Percentiles rank a stretch among this genome's conserved stretches.
These are phyloP conservation scores for Oophaga pumilio DNA, from an alignment of 2,113 vertebrate genomes.

Conservation along the genomic window DNA sequence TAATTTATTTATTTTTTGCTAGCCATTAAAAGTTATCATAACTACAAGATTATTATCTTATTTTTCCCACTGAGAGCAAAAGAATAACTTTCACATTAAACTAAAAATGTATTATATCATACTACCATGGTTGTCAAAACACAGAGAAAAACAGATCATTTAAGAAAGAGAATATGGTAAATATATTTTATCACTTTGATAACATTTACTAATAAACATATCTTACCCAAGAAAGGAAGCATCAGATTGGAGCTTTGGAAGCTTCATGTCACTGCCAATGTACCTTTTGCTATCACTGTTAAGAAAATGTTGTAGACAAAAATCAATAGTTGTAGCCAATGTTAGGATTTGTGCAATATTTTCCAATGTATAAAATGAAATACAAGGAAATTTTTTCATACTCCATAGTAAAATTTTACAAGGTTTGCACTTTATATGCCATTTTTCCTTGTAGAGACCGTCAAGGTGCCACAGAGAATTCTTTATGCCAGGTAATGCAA, in stretches of 20 bases:
- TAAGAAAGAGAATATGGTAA: neutral
- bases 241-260: neutral
- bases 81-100: no score
- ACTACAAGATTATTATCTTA: no score
- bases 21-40: no score
- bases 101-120: neutral
- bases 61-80: no score
- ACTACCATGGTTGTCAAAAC: neutral
- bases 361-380: no score
- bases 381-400: no score
- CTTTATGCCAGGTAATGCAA: no score
- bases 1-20: no score
- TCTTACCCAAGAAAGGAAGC: conserved; percentile 21
- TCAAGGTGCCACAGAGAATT: no score
- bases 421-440: no score
- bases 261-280: conserved; percentile 61
- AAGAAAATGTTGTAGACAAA: conserved; percentile 6
- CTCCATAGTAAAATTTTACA: no score
- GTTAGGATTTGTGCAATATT: neutral
- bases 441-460: no score
- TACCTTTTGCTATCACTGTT: conserved; percentile 67
- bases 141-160: neutral
- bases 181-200: neutral
- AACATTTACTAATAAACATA: neutral
- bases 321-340: neutral